phyloP scores from a whole-genome alignment of 2,113 vertebrate genomes.

The Caracal caracal region DNA sequence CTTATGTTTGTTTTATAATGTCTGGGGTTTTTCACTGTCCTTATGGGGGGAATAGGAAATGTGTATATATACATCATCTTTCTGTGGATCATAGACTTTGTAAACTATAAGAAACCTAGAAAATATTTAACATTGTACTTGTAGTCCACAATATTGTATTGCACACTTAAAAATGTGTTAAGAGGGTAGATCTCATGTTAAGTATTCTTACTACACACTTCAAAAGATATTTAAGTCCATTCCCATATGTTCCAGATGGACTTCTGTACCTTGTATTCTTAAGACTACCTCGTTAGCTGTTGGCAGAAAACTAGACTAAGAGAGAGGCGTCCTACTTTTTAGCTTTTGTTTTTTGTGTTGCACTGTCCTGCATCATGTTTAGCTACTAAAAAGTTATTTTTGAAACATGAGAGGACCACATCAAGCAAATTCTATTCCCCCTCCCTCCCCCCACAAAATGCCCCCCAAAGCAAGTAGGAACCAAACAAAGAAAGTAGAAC shows the following conservation, averaged over 20 bases:
- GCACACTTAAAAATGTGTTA: not conserved
- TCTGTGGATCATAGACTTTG: not conserved
- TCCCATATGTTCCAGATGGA: not conserved
- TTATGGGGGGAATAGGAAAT: not conserved
- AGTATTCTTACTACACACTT: not conserved
- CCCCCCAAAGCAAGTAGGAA: not conserved
- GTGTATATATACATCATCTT: not conserved
- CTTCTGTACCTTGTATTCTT: not conserved
- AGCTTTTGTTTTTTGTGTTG: not conserved
- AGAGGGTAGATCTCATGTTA: not conserved
- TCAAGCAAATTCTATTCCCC: not conserved
- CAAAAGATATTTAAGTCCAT: not conserved
- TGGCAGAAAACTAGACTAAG: not conserved
- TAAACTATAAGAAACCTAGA: not conserved
- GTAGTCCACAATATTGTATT: not conserved
- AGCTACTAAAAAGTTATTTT: not conserved
- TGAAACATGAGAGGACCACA: not conserved
- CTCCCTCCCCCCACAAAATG: too few relatives aligned
- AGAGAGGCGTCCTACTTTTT: not conserved
- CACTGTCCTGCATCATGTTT: not conserved
- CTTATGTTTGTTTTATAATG: not conserved
- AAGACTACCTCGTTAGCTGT: not conserved
- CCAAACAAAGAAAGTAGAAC: not conserved
- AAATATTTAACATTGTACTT: not conserved
- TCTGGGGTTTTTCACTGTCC: not conserved